Base-by-base conservation (phyloP, 1,140 invertebrate genomes). In the Tenebrio molitor region DNA sequence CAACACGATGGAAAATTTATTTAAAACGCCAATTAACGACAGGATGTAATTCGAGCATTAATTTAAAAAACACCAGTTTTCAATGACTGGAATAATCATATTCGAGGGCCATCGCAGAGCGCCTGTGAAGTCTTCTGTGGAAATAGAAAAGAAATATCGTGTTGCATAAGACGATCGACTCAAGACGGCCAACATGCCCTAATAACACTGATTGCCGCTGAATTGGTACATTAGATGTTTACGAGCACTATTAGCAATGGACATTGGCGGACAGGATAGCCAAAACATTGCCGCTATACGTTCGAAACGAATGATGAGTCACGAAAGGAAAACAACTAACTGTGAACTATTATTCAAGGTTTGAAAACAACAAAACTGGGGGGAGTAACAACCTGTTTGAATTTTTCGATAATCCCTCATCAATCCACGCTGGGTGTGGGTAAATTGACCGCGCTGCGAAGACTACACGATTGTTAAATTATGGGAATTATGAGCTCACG, bases 151-250 rank as follows among this genome's bases (percentile, higher is more conserved):
- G 6, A 58, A 8, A 29, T 58, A 58, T 17, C 12, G 23, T 14
- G 50, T 25, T 25, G 23, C 21, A 29, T 8, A 58, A 25, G 23
- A 58, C 5, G 23, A 58, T 29, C 15, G 50, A 58, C 50, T 58
- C 8, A 58, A 58, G 23, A 33, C 50, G 12, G 21, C 25, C 42
- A 66, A 66, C 64, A 66, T 66, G 64, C 34, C 64, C 64, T 66
- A 66, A 66, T 66, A 66, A 66, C 64, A 66, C 64, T 66, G 64
- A 66, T 66, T 66, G 36, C 50, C n/a, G 16, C 36, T 66, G 64
- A 66, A 66, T 65, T 66, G 64, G 42, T 25, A 58, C 50, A 58
- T 58, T 58, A 58, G 23, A 58, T 29, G 50, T 58, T 29, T 58
- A 58, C 21, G 23, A 58, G 46, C 19, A 29, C 10, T 29, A 58